Evolutionary conservation across 2,797 vertebrate genomes (phyloP).

Genomic region (Clarias laeviceps): DNA sequence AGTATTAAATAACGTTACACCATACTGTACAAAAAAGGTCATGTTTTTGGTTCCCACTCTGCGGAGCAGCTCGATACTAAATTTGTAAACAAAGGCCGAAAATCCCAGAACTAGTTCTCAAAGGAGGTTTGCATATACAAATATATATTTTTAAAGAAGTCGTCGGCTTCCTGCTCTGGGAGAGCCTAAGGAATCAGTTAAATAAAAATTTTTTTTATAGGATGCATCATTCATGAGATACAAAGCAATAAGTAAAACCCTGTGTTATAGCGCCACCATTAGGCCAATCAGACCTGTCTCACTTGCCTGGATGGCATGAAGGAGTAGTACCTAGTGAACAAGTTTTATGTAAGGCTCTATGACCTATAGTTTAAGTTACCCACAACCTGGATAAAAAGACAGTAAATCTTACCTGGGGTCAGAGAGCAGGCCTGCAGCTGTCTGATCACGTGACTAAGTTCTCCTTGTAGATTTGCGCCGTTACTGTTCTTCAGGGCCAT

Average conservation of each 20-base stretch:
- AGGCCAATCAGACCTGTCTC: neutral
- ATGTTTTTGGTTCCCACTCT: neutral
- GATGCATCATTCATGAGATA: neutral
- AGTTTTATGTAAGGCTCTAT: neutral
- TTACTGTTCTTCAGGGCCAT: constrained; percentile 90
- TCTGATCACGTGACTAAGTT: constrained; percentile 92
- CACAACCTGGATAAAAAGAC: neutral
- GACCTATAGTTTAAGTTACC: neutral
- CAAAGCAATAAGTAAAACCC: neutral
- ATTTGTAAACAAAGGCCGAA: neutral
- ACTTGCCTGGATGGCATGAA: neutral
- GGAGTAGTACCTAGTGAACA: neutral
- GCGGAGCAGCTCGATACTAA: neutral
- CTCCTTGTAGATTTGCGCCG: constrained; percentile 93
- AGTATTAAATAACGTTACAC: neutral
- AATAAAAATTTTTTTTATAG: neutral
- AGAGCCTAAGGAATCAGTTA: neutral
- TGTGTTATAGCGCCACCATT: neutral
- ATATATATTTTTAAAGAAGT: neutral
- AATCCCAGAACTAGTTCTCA: too few relatives aligned
- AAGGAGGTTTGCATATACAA: neutral
- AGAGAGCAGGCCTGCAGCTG: constrained; percentile 96
- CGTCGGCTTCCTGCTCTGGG: too few relatives aligned
- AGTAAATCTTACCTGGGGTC: constrained; percentile 84
- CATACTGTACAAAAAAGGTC: neutral